phyloP scores from a whole-genome alignment of 2,888 invertebrate genomes.

The Dorcus hopei region DNA sequence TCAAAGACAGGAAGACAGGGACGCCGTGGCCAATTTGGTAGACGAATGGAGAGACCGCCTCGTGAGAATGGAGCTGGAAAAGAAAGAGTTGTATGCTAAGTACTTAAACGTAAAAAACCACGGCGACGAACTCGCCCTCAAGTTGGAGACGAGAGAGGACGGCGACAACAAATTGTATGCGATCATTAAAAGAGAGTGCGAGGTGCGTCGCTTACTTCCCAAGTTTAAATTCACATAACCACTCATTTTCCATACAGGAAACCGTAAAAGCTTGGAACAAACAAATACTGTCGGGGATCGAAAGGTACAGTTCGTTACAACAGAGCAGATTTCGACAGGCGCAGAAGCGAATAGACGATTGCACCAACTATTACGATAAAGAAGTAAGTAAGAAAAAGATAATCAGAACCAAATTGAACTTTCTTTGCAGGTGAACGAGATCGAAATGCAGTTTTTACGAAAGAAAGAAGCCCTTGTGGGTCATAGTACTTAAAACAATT shows the following conservation, averaged over 20 bases:
- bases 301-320: conserved; percentile 14
- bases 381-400: conserved; percentile 3
- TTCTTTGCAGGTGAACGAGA: conserved; percentile 6
- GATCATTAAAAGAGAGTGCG: conserved; percentile 19
- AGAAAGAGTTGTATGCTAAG: conserved; percentile 9
- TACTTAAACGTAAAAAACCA: conserved; percentile 1
- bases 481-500: too few species aligned
- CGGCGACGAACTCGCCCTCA: conserved; percentile 5
- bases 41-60: conserved; percentile 27
- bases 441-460: conserved; percentile 13
- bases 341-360: conserved; percentile 7
- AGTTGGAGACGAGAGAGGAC: conserved; percentile 16
- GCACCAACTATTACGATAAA: conserved; percentile 6
- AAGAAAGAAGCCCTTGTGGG: conserved; percentile 5
- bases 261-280: conserved; percentile 23
- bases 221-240: neutral
- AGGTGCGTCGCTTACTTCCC: conserved; percentile 9
- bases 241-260: conserved; percentile 6
- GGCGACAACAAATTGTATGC: conserved; percentile 19
- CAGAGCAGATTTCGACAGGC: conserved; percentile 5
- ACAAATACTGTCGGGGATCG: conserved; percentile 13
- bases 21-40: conserved; percentile 23
- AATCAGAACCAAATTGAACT: neutral
- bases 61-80: conserved; percentile 24
- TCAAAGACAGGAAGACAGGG: conserved; percentile 24